A percentile compares a stretch with the other conserved stretches of the same genome.
phyloP scores from a whole-genome alignment of 2,888 invertebrate genomes.

The Axea sp. region DNA sequence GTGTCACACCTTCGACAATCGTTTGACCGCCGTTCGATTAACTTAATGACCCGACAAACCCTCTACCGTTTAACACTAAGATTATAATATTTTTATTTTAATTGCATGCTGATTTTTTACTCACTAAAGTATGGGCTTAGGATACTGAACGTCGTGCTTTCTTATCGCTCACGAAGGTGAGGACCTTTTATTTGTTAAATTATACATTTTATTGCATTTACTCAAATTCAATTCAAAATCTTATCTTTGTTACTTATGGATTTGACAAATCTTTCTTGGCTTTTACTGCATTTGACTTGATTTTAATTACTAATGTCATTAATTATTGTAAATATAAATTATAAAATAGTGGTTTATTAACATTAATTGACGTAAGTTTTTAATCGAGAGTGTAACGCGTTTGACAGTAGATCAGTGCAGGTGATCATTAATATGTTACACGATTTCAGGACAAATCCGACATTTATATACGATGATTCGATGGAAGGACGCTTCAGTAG shows the following conservation, averaged over 20 bases:
- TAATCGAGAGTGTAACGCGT: background rate
- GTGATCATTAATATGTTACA: slow-evolving; percentile 49
- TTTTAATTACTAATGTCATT: no score
- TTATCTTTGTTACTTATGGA: no score
- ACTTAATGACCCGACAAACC: no score
- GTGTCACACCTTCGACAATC: no score
- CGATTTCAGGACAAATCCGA: slow-evolving; percentile 74
- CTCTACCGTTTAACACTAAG: slow-evolving; percentile 58
- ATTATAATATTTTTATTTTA: slow-evolving; percentile 66
- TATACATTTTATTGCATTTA: background rate
- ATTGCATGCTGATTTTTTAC: slow-evolving; percentile 70
- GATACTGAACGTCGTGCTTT: slow-evolving; percentile 63
- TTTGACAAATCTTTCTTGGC: no score
- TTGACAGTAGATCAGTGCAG: no score
- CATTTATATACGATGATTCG: slow-evolving; percentile 73
- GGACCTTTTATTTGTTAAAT: slow-evolving; percentile 45
- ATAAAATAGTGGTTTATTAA: slow-evolving; percentile 4
- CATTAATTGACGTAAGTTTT: slow-evolving; percentile 7
- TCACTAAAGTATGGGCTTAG: slow-evolving; percentile 69
- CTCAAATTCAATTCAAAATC: no score
- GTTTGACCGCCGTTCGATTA: no score
- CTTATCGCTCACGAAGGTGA: slow-evolving; percentile 68
- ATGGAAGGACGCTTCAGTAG: slow-evolving; percentile 67
- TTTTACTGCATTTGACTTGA: no score
- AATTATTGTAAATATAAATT: no score